phyloP scores from a whole-genome alignment of 92 coral and sea anemone genomes.

The Blastomussa wellsi region DNA sequence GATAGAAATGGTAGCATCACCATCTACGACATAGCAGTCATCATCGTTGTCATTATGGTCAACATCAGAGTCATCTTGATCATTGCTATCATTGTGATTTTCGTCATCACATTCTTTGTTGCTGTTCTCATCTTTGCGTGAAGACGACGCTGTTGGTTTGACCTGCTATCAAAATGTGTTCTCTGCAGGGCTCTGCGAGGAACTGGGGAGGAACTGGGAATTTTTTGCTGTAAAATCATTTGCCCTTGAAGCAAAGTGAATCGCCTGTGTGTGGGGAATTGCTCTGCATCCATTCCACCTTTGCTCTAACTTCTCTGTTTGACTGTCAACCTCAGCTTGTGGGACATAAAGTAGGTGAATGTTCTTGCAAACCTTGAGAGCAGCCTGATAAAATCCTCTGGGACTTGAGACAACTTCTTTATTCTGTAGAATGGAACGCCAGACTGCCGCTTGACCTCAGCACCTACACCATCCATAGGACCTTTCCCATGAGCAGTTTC shows the following conservation, averaged over 20 bases:
- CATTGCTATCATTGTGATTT: too few relatives aligned
- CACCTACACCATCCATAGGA: constrained; percentile 52
- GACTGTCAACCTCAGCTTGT: neutral
- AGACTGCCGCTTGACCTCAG: constrained; percentile 48
- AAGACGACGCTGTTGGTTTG: too few relatives aligned
- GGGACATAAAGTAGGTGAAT: neutral
- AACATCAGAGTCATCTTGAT: neutral
- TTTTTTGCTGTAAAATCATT: constrained; percentile 31
- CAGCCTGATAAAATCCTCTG: neutral
- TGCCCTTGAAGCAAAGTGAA: constrained; percentile 29
- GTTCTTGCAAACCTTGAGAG: constrained; percentile 13
- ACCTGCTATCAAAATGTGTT: constrained; percentile 10
- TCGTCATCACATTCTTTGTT: too few relatives aligned
- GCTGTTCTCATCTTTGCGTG: too few relatives aligned
- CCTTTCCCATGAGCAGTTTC: constrained; percentile 64
- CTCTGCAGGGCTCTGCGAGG: constrained; percentile 19
- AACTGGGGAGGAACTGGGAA: constrained; percentile 33
- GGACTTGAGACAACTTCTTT: constrained; percentile 1
- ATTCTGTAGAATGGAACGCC: neutral
- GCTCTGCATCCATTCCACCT: constrained; percentile 37
- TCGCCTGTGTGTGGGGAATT: constrained; percentile 24
- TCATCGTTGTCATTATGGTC: neutral
- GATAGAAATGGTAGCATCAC: too few relatives aligned
- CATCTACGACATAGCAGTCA: too few relatives aligned
- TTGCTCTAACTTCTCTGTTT: neutral